phyloP scores from a whole-genome alignment of 2,888 invertebrate species.

The Apotomis betuletana region DNA sequence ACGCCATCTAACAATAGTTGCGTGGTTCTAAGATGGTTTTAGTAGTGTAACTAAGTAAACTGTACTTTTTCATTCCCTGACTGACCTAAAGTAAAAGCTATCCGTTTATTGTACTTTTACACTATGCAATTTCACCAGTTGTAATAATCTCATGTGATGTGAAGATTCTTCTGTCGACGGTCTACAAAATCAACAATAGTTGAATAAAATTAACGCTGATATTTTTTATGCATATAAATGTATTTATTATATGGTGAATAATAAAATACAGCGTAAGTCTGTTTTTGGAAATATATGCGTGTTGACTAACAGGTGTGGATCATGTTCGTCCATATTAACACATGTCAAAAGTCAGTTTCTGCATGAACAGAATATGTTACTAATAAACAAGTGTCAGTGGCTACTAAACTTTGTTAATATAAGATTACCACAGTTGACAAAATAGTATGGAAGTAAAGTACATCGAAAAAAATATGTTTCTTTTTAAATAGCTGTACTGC shows the following conservation, averaged over 20 bases:
- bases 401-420: conserved; percentile 16
- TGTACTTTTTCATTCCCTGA: too few relatives aligned
- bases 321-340: conserved; percentile 30
- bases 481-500: too few relatives aligned
- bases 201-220: not conserved
- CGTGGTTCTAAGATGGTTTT: too few relatives aligned
- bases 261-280: conserved; percentile 50
- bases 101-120: too few relatives aligned
- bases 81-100: too few relatives aligned
- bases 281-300: conserved; percentile 41
- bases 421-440: not conserved
- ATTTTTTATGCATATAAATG: not conserved
- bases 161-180: not conserved
- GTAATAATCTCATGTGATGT: not conserved
- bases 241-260: conserved; percentile 22
- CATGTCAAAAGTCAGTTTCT: conserved; percentile 4
- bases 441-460: too few relatives aligned
- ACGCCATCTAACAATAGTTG: too few relatives aligned
- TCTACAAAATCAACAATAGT: not conserved
- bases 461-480: too few relatives aligned
- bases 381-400: conserved; percentile 1
- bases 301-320: conserved; percentile 43
- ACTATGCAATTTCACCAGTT: not conserved
- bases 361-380: conserved; percentile 9
- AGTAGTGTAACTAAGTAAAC: too few relatives aligned